These are phyloP conservation scores for Camponotus floridanus DNA, from an alignment of 1,140 invertebrate species.

Conservation along the genomic window DNA sequence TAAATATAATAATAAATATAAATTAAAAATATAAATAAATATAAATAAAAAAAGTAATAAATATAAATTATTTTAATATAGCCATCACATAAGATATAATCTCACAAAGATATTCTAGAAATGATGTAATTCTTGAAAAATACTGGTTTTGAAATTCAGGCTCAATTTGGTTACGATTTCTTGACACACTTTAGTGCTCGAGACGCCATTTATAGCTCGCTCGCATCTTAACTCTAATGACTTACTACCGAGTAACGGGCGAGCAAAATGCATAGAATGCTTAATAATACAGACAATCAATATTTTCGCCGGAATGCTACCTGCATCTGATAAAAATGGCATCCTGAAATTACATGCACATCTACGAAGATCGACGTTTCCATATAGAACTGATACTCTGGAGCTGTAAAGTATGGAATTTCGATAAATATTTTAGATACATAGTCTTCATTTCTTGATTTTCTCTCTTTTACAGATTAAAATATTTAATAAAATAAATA, in stretches of 20 bases:
- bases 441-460: too few relatives aligned
- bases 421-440: background rate
- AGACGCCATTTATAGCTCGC: constrained; percentile 7
- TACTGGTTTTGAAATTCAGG: background rate
- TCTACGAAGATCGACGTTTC: background rate
- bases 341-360: background rate
- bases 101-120: too few relatives aligned
- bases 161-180: background rate
- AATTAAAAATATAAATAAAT: background rate
- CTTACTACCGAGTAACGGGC: background rate
- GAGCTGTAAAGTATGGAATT: background rate
- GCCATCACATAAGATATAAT: too few relatives aligned
- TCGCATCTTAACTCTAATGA: background rate
- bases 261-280: background rate
- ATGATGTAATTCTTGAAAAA: background rate
- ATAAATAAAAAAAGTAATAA: too few relatives aligned
- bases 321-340: constrained; percentile 23
- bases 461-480: too few relatives aligned
- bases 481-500: too few relatives aligned
- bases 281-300: constrained; percentile 15
- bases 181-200: background rate
- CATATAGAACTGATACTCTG: background rate
- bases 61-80: too few relatives aligned
- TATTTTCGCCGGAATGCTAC: background rate
- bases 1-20: too few relatives aligned